Conservation (phyloP, 64 coral and sea anemone species). For the Anthopleura sola region DNA sequence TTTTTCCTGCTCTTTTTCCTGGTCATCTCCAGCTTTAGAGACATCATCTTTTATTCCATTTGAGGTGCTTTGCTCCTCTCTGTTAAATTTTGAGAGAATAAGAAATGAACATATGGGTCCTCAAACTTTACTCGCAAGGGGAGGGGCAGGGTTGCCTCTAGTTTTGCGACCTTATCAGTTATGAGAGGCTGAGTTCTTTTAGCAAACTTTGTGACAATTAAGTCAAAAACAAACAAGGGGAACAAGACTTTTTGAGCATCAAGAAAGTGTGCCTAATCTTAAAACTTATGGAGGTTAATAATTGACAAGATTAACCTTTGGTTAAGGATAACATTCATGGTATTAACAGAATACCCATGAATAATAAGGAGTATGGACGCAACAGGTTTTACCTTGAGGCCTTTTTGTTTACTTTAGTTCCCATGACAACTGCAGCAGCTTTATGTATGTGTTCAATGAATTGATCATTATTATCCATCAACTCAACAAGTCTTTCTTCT, state of each 20-base stretch:
- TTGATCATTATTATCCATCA: conserved; percentile 31
- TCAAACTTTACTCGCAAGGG: no score
- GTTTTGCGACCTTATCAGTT: no score
- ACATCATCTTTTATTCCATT: neutral
- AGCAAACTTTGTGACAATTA: no score
- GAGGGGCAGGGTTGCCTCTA: no score
- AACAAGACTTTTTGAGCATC: no score
- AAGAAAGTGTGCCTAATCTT: no score
- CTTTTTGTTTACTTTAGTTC: neutral
- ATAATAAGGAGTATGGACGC: neutral
- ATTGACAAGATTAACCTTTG: no score
- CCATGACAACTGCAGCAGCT: conserved; percentile 35
- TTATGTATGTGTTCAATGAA: conserved; percentile 42
- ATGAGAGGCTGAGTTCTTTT: no score
- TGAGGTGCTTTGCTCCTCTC: neutral
- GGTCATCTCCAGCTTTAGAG: neutral
- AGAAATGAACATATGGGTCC: neutral
- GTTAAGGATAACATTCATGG: no score
- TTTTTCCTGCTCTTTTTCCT: conserved; percentile 30
- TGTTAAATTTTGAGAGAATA: neutral
- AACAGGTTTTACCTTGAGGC: neutral
- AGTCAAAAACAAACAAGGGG: no score
- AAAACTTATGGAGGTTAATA: no score
- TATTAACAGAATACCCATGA: no score
- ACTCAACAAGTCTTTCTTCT: conserved; percentile 5